Conservation (phyloP, 2,113 vertebrate species). For the Sinosuthora webbiana region DNA sequence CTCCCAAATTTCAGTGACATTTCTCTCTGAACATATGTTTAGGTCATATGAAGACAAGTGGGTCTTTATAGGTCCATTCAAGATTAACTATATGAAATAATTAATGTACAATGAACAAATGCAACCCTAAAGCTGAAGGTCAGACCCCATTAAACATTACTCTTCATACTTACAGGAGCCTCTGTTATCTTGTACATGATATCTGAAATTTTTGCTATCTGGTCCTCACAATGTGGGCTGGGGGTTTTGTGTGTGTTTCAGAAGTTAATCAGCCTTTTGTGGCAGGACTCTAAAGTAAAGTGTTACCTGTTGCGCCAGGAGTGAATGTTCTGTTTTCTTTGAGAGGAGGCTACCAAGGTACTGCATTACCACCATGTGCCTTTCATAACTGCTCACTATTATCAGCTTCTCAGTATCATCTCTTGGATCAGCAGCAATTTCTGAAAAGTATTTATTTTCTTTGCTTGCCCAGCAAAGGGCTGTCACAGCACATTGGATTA, state of each 20-base stretch:
- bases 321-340: conserved; percentile 60
- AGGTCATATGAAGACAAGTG: neutral
- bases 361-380: conserved; percentile 8
- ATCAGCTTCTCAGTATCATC: conserved; percentile 66
- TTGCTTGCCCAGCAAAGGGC: neutral
- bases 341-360: conserved; percentile 14
- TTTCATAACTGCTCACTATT: conserved; percentile 42
- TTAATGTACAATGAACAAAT: neutral
- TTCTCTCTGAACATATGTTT: neutral
- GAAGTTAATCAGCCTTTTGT: neutral
- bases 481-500: neutral
- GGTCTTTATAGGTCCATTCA: neutral
- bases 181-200: neutral
- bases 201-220: neutral
- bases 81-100: neutral
- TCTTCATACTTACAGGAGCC: neutral
- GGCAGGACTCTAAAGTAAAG: neutral
- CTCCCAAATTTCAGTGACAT: neutral
- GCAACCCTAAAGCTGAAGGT: neutral
- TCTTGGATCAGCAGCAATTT: neutral
- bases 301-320: conserved; percentile 46
- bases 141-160: neutral
- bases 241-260: neutral
- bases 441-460: conserved; percentile 23
- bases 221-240: neutral